Evolutionary conservation across 1,140 invertebrate species (phyloP), one percentile per base, ranked within the genome.

Genomic region (Hyles euphorbiae): DNA sequence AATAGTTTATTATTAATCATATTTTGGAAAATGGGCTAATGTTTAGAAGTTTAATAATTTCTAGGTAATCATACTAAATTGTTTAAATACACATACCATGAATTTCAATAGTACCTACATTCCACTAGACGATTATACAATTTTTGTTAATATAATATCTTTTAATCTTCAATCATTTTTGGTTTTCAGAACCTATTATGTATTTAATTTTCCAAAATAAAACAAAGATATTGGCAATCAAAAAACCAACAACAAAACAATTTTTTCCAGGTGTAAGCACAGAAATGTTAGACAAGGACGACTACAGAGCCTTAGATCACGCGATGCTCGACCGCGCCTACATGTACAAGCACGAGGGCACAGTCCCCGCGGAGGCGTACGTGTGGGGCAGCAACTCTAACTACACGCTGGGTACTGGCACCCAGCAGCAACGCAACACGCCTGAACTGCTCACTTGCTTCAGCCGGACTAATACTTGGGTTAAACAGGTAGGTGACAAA

Each of bases 331-430:
- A 90, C 55, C 76, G 84, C 6, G 83, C 84, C 5, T 88, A 88
- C 60, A 83, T 88, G 70, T 83, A 78, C 59, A 80, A 81, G 44
- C 62, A 76, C 3, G 65, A 65, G 0, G 63, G 68, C 6, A 47
- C 32, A 0, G 63, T 78, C 55, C 87, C 87, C 0, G 77, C 76
- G 52, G 92, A 93, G 74, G 88, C 91, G 0, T 94, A 93, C 77
- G 91, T 92, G 3, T 95, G 94, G 94, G 94, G 95, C 8, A 91
- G 90, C 54, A 95, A 96, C 79, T 89, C 90, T 5, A 95, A 95
- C 82, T 94, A 93, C 75, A 94, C 92, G 1, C 88, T 95, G 5
- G 95, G 94, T 2, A 90, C 87, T 5, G 83, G 81, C 0, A 83
- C 84, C 0, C 87, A 89, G 44, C 84, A 88, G 44, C 83, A 83